These are phyloP conservation scores for Manduca sexta DNA, from an alignment of 1,140 invertebrate species.

Conservation along the genomic window DNA sequence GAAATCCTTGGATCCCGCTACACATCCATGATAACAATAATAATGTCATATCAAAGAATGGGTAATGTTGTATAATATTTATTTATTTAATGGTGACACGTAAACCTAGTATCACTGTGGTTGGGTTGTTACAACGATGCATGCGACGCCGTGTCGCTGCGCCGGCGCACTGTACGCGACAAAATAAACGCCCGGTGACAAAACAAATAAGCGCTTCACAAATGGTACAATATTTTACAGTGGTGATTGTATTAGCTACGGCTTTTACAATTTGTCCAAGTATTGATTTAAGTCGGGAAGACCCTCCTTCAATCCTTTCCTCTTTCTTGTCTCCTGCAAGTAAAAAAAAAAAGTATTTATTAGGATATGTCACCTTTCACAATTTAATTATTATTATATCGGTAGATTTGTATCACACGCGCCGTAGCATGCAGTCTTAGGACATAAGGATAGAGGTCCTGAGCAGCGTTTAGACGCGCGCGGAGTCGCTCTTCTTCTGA, in stretches of 20 bases:
- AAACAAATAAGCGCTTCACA: conserved; percentile 33
- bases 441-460: conserved; percentile 81
- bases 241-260: conserved; percentile 61
- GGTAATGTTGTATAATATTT: conserved; percentile 12
- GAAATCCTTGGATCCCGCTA: conserved; percentile 18
- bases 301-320: conserved; percentile 99
- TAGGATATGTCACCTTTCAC: neutral
- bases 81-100: neutral
- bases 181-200: neutral
- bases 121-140: too few relatives aligned
- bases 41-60: conserved; percentile 27
- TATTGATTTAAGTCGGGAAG: conserved; percentile 94
- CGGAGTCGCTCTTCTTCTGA: conserved; percentile 33
- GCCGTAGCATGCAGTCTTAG: conserved; percentile 73
- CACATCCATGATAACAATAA: conserved; percentile 21
- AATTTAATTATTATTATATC: neutral
- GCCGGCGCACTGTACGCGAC: too few relatives aligned
- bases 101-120: neutral
- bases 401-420: conserved; percentile 46
- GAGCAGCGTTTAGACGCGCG: conserved; percentile 72
- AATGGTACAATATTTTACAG: conserved; percentile 62
- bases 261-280: conserved; percentile 93
- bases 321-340: conserved; percentile 94
- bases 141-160: too few relatives aligned
- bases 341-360: conserved; percentile 24